phyloP scores from a whole-genome alignment of 2,113 vertebrate genomes.

The Chionomys nivalis region DNA sequence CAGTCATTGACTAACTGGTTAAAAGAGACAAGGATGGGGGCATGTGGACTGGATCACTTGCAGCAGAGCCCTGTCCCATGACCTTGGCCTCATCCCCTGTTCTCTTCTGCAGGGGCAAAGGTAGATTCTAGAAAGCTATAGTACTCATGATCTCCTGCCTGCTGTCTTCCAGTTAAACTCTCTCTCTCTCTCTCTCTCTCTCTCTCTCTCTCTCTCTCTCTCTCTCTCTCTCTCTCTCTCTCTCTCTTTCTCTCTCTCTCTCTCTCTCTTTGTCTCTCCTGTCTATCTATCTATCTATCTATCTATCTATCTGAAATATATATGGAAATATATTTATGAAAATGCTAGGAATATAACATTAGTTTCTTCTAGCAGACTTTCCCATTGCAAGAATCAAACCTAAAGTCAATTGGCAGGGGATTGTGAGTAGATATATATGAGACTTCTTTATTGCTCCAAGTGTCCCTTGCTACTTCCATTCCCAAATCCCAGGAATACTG shows the following conservation, averaged over 20 bases:
- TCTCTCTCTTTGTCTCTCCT: not conserved
- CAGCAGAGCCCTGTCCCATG: no score
- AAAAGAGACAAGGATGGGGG: conserved; percentile 61
- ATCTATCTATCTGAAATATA: not conserved
- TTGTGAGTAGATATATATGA: no score
- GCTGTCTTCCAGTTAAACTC: not conserved
- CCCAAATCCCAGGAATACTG: not conserved
- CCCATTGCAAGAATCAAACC: no score
- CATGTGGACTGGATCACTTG: not conserved
- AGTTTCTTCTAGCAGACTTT: no score
- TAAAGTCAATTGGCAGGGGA: no score
- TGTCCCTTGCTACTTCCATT: not conserved
- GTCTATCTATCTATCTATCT: not conserved
- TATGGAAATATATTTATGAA: no score
- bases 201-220: no score
- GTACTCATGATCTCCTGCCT: not conserved
- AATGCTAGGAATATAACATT: no score
- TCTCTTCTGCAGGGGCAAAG: not conserved
- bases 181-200: no score
- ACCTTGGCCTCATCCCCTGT: not conserved
- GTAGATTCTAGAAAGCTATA: not conserved
- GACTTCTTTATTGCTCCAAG: not conserved
- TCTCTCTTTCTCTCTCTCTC: not conserved
- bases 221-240: not conserved
- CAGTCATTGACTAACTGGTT: conserved; percentile 74